Evolutionary conservation across 1,140 invertebrate genomes (phyloP).

Genomic region (Heliconius hewitsoni): DNA sequence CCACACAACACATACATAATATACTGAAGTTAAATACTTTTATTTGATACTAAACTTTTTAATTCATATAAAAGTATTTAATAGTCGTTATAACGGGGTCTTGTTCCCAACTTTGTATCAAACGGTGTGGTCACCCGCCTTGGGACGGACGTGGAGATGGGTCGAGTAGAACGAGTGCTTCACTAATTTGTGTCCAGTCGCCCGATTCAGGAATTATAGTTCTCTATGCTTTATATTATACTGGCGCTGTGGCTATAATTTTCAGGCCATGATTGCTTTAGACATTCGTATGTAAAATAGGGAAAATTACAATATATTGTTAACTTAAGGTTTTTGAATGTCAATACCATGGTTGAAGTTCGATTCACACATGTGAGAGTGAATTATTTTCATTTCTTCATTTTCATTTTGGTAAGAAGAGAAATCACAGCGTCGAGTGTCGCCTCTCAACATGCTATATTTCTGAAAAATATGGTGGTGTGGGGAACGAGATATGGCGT

Average conservation of each 20-base stretch:
- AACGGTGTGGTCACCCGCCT: constrained; percentile 41
- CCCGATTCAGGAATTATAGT: constrained; percentile 58
- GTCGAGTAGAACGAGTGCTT: constrained; percentile 53
- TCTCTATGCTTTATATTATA: constrained; percentile 39
- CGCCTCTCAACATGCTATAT: too few species aligned
- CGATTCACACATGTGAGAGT: too few species aligned
- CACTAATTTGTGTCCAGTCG: constrained; percentile 71
- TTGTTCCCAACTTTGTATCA: neutral
- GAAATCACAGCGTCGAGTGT: too few species aligned
- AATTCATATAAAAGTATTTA: constrained; percentile 9
- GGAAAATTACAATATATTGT: neutral
- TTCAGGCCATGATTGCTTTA: neutral
- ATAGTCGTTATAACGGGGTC: neutral
- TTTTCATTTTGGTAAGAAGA: too few species aligned
- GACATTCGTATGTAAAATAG: constrained; percentile 3
- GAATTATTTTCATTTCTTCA: too few species aligned
- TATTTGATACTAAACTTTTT: neutral
- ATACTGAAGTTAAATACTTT: neutral
- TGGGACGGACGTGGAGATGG: constrained; percentile 58
- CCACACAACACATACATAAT: neutral
- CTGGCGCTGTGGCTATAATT: neutral
- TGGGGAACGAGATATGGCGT: too few species aligned
- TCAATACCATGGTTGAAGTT: too few species aligned
- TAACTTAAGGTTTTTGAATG: neutral
- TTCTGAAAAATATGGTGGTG: too few species aligned